These are phyloP conservation scores for Caenorhabditis drosophilae DNA, from an alignment of 2,888 invertebrate species.

Conservation along the genomic window DNA sequence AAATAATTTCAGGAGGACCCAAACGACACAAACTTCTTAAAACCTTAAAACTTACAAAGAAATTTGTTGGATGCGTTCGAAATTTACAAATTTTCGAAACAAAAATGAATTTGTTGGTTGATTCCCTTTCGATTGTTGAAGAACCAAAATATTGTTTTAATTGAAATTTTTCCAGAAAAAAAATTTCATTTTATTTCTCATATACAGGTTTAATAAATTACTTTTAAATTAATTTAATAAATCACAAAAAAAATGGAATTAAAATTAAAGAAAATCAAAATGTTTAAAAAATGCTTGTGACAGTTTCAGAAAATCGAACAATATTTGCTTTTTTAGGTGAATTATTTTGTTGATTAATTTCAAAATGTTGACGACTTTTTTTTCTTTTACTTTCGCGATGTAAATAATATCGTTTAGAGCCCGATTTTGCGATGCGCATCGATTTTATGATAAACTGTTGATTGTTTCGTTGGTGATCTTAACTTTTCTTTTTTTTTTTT, in stretches of 20 bases:
- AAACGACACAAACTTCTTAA: constrained; percentile 20
- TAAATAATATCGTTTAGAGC: constrained; percentile 32
- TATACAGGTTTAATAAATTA: not conserved
- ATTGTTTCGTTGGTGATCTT: constrained; percentile 1
- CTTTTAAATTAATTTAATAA: not conserved
- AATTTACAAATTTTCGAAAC: constrained; percentile 26
- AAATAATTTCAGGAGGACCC: constrained; percentile 12
- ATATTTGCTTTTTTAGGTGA: no score
- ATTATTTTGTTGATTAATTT: no score
- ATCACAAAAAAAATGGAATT: not conserved
- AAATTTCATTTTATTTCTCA: not conserved
- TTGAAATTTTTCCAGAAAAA: constrained; percentile 2
- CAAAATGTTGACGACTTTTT: constrained; percentile 21
- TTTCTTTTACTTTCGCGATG: constrained; percentile 8
- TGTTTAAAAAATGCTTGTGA: constrained; percentile 31
- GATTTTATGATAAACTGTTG: constrained; percentile 28
- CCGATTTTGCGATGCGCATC: constrained; percentile 32
- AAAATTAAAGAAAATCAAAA: not conserved
- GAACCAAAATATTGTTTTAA: constrained; percentile 33
- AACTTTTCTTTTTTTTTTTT: no score
- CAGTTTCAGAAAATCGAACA: constrained; percentile 31
- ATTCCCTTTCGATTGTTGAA: constrained; percentile 23
- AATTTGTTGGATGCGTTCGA: constrained; percentile 38
- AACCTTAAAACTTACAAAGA: constrained; percentile 13
- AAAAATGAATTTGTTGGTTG: constrained; percentile 21